Percentiles rank a stretch among this genome's conserved stretches.
phyloP scores from a whole-genome alignment of 2,797 vertebrate genomes.

The Spinus pinus region DNA sequence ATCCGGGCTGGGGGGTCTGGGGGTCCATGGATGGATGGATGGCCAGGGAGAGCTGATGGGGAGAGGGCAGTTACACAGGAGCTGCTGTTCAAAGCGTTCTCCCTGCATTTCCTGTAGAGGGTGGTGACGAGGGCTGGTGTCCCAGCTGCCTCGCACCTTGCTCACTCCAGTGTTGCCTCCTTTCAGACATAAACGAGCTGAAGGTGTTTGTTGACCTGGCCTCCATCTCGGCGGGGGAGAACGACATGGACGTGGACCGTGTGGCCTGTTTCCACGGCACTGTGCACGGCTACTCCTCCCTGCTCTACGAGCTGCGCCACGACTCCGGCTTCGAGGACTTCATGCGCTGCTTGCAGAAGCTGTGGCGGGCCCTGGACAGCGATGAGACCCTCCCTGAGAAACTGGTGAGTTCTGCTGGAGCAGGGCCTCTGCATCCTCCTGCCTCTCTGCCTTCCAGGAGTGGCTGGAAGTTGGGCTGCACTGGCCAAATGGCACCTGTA shows the following conservation, averaged over 20 bases:
- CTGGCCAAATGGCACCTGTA: neutral
- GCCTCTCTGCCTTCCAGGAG: neutral
- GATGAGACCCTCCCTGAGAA: conserved; percentile 87
- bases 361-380: conserved; percentile 91
- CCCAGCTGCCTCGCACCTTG: neutral
- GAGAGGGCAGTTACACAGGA: neutral
- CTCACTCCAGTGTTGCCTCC: neutral
- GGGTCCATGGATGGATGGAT: neutral
- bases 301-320: conserved; percentile 86
- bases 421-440: neutral
- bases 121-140: neutral
- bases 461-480: neutral
- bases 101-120: neutral
- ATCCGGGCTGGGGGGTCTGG: neutral
- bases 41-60: neutral
- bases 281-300: conserved; percentile 87
- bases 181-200: conserved; percentile 88
- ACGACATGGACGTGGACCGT: conserved; percentile 93
- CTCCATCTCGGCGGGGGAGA: conserved; percentile 97
- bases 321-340: conserved; percentile 79
- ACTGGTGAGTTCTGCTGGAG: conserved; percentile 77
- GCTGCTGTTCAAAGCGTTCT: neutral
- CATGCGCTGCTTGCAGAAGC: conserved; percentile 78
- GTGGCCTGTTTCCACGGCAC: conserved; percentile 94
- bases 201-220: conserved; percentile 98